Conservation (phyloP, 2,888 invertebrate genomes). For the Euproctis similis region DNA sequence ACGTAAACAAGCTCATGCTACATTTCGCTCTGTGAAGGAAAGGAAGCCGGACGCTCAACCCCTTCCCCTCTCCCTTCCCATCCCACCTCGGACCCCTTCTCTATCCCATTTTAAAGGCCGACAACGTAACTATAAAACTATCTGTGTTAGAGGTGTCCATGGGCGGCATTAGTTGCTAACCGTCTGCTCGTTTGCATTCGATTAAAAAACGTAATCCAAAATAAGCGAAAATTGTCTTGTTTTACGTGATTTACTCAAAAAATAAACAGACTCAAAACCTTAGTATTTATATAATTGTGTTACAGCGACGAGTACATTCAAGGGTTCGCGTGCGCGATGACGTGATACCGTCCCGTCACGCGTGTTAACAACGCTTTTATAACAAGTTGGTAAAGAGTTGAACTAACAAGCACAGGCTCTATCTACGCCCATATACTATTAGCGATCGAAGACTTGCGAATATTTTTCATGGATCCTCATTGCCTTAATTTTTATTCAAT, state of each 20-base stretch:
- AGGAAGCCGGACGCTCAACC: too few species aligned
- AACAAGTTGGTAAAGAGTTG: constrained; percentile 60
- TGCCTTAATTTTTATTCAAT: too few species aligned
- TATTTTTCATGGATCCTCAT: constrained; percentile 36
- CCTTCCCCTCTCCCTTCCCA: too few species aligned
- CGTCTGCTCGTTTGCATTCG: too few species aligned
- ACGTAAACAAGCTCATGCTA: too few species aligned
- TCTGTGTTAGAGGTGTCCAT: too few species aligned
- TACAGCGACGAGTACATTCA: constrained; percentile 45
- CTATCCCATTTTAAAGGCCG: too few species aligned
- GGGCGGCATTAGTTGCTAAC: too few species aligned
- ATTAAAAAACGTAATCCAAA: too few species aligned
- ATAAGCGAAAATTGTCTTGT: constrained; percentile 23
- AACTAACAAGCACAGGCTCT: constrained; percentile 56
- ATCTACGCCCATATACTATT: constrained; percentile 33
- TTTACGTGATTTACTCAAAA: constrained; percentile 39
- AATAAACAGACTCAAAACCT: constrained; percentile 35
- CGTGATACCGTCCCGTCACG: constrained; percentile 65
- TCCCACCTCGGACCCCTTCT: too few species aligned
- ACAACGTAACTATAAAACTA: too few species aligned
- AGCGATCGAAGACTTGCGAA: constrained; percentile 40
- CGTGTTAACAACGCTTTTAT: constrained; percentile 59
- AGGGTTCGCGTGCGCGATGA: constrained; percentile 64
- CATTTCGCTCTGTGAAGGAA: too few species aligned
- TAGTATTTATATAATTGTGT: constrained; percentile 45